These are phyloP conservation scores for Gallinago solitaria DNA, from an alignment of 2,797 vertebrate species.

Conservation along the genomic window DNA sequence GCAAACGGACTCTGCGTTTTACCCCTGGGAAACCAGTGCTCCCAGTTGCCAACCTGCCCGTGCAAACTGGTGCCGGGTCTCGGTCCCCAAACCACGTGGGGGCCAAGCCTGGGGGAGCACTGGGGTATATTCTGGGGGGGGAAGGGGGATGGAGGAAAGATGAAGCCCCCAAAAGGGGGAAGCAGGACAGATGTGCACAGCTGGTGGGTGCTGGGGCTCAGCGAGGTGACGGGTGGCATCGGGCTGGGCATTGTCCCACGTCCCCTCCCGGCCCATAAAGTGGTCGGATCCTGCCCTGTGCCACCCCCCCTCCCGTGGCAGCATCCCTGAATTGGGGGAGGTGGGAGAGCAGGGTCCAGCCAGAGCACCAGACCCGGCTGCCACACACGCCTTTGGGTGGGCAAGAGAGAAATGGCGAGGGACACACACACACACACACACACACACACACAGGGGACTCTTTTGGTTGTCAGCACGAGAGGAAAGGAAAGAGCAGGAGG, in stretches of 20 bases:
- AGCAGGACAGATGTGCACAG: not conserved
- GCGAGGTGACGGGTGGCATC: not conserved
- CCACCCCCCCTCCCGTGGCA: not conserved
- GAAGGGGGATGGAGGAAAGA: not conserved
- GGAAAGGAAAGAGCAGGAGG: slow-evolving; percentile 50
- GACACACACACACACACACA: not conserved
- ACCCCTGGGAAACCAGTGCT: slow-evolving; percentile 8
- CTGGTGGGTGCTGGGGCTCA: not conserved
- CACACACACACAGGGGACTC: not conserved
- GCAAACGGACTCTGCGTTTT: not conserved
- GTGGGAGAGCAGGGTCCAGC: not conserved
- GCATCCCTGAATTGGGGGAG: slow-evolving; percentile 1
- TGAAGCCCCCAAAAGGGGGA: not conserved
- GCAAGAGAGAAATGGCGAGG: not conserved
- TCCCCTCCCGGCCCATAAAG: not conserved
- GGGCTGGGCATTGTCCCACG: not conserved
- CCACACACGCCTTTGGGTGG: not conserved
- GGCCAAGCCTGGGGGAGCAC: not conserved
- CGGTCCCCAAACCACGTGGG: fast-evolving
- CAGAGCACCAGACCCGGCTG: not conserved
- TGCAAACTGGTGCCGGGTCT: not conserved
- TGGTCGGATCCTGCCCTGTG: not conserved
- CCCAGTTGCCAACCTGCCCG: not conserved
- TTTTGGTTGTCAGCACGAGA: slow-evolving; percentile 74
- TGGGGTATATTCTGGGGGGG: not conserved